These are phyloP conservation scores for Oenanthe oenanthe DNA, from an alignment of 2,113 vertebrate species.

Conservation along the genomic window DNA sequence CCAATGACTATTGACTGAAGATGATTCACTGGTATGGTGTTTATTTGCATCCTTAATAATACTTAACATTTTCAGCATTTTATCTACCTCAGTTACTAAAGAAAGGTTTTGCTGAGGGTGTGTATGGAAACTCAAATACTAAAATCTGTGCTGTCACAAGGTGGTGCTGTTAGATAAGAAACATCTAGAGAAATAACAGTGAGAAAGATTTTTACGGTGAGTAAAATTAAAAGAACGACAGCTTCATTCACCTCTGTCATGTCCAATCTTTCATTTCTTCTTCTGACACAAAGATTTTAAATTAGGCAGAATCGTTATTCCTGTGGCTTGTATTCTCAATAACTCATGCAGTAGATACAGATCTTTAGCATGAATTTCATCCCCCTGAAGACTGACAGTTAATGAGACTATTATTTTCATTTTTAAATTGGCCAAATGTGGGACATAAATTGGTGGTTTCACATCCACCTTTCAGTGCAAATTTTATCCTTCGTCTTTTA, in stretches of 20 bases:
- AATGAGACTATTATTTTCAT: conserved; percentile 69
- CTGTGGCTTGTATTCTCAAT: conserved; percentile 42
- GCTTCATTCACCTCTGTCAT: conserved; percentile 83
- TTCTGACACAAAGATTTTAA: conserved; percentile 73
- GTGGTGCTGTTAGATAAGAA: conserved; percentile 84
- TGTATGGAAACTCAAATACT: neutral
- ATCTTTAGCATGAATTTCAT: conserved; percentile 64
- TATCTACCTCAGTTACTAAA: neutral
- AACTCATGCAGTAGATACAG: conserved; percentile 19
- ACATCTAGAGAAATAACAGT: conserved; percentile 12
- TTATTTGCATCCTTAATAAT: neutral
- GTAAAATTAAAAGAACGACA: conserved; percentile 83
- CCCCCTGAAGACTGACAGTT: conserved; percentile 35
- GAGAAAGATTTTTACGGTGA: conserved; percentile 74
- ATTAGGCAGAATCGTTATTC: conserved; percentile 59
- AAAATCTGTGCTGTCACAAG: conserved; percentile 72
- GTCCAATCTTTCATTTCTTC: conserved; percentile 74
- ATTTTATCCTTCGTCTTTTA: conserved; percentile 27
- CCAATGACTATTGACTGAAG: neutral
- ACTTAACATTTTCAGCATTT: neutral
- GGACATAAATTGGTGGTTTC: conserved; percentile 35
- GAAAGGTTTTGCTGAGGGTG: fast-evolving
- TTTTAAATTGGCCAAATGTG: conserved; percentile 39
- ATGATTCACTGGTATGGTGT: neutral
- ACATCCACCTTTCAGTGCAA: neutral